Base-by-base conservation (phyloP, 2,888 invertebrate genomes). In the Phengaris alcon region DNA sequence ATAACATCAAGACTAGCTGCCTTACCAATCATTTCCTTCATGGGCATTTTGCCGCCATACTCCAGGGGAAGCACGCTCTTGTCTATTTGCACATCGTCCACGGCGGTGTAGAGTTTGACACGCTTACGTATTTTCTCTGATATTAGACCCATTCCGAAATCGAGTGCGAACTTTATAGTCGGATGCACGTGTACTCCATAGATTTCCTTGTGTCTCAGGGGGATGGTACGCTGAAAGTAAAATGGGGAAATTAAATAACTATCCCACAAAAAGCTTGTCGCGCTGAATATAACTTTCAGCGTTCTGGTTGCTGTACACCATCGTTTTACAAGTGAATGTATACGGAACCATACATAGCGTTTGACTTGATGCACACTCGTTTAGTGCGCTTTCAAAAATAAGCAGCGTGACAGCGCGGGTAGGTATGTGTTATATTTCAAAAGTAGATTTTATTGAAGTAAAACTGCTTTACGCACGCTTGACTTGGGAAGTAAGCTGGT, bases 11-110 rank as follows among this genome's bases (percentile, higher is more conserved):
- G 35, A 52, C 78, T 13, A 64, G 80, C 3, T 35, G 3, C 2
- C 86, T 93, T 84, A 97, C 97, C 95, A 79, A 97, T 97, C 97
- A 97, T 97, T 84, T 97, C 95, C 73, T 95, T 94, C 96, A 97
- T 96, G 0, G 97, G 97, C 90, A 97, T 95, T n/a, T 91, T 94
- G 9, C 97, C 97, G 6, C 97, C 97, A 82, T 97, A 97, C 84
- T 97, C 97, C 81, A 96, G 95, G 0, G 97, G 97, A 75, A 97
- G 86, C 79, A 96, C 90, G 75, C 88, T 94, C 78, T 93, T 90
- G 79, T 96, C 96, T 78, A 96, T 93, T 81, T 94, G 90, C 2
- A 95, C 91, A 7, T 96, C 95, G 0, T 95, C 94, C 8, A 95
- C 82, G 59, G 94, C 92, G 12, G 95, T 95, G 85, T 95, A 95